These are phyloP conservation scores for Anomalospiza imberbis DNA, from an alignment of 2,797 vertebrate genomes.

Conservation along the genomic window DNA sequence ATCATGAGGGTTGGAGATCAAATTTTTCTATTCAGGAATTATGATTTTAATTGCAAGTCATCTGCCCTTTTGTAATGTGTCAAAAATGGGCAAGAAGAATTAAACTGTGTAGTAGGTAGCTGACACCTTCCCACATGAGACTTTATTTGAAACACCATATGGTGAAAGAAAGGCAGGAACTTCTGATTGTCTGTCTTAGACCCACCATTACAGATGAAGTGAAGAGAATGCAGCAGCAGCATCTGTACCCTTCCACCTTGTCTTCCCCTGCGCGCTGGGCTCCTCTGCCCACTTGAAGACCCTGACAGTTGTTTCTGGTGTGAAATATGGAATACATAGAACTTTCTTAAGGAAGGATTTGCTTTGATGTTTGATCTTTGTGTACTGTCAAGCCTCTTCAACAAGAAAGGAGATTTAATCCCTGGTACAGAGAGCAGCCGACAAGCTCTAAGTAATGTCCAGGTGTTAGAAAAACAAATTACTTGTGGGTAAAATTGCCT, in stretches of 20 bases:
- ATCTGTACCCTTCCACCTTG: rapidly evolving
- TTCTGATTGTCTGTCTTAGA: background rate
- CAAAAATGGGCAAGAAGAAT: background rate
- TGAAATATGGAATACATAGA: rapidly evolving
- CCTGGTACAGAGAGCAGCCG: background rate
- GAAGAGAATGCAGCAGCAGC: background rate
- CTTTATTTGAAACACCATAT: background rate
- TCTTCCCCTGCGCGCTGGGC: background rate
- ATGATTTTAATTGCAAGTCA: background rate
- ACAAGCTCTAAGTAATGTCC: background rate
- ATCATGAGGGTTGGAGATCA: background rate
- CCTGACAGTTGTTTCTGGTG: background rate
- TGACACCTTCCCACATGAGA: background rate
- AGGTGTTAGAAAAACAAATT: background rate
- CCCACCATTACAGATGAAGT: background rate
- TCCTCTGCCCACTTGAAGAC: background rate
- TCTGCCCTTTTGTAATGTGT: background rate
- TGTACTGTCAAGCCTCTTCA: background rate
- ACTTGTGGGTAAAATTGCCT: background rate
- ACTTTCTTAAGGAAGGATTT: background rate
- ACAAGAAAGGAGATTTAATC: background rate
- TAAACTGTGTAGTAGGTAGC: background rate
- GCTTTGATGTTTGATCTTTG: background rate
- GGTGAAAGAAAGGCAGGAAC: background rate
- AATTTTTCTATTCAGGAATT: background rate